These are phyloP conservation scores for Gymnosoma rotundatum DNA, from an alignment of 2,888 invertebrate species.

Conservation along the genomic window DNA sequence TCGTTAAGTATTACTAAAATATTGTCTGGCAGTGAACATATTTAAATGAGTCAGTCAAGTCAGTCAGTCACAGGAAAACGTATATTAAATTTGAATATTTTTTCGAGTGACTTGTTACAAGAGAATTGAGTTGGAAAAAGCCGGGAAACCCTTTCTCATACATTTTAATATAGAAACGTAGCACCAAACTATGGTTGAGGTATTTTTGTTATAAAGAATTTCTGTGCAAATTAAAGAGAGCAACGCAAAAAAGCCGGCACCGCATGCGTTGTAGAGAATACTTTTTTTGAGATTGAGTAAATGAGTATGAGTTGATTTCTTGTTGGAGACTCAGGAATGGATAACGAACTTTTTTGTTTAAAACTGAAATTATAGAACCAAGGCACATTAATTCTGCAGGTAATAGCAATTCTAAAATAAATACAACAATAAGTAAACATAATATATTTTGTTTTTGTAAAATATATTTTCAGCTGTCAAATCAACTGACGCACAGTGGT, in stretches of 20 bases:
- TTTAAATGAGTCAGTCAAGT: conserved; percentile 30
- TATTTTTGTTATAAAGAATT: conserved; percentile 11
- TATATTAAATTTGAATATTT: conserved; percentile 1
- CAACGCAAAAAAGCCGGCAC: conserved; percentile 43
- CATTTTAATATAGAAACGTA: neutral
- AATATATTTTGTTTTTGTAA: too few relatives aligned
- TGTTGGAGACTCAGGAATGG: too few relatives aligned
- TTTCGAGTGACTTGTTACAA: conserved; percentile 18
- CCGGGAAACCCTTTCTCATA: conserved; percentile 40
- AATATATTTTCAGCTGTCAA: too few relatives aligned
- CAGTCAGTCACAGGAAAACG: conserved; percentile 8
- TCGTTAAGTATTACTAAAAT: conserved; percentile 25
- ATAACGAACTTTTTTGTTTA: too few relatives aligned
- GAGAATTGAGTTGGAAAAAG: conserved; percentile 18
- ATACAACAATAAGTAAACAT: too few relatives aligned
- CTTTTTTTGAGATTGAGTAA: conserved; percentile 13
- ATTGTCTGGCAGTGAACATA: conserved; percentile 28
- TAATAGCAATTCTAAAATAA: too few relatives aligned
- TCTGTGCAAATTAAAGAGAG: conserved; percentile 11
- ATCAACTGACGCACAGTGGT: too few relatives aligned
- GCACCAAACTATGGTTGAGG: conserved; percentile 18
- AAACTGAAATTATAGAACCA: too few relatives aligned
- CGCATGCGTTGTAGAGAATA: neutral
- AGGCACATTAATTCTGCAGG: too few relatives aligned
- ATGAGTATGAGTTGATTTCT: conserved; percentile 34